Evolutionary conservation across 2,888 invertebrate genomes (phyloP), one percentile per base, ranked within the genome.

Genomic region (Petrophora chlorosata): DNA sequence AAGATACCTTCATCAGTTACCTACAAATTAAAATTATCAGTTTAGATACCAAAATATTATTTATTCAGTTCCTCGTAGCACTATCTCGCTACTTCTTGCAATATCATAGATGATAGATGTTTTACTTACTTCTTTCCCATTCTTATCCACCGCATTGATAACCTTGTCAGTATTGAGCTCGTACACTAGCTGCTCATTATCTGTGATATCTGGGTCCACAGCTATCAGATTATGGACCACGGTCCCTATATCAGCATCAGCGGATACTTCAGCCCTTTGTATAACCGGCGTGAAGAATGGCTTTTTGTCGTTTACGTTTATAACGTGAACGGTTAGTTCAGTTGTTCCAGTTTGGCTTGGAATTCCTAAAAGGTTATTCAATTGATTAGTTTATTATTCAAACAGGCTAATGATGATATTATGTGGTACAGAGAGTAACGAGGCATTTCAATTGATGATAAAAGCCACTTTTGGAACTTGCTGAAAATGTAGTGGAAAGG

Each of bases 251-350:
- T 92, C 85, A 0, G 95, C 95, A 75, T 97, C 96, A 63, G 96
- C 97, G 2, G 96, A 93, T 0, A 95, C 92, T 85, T 96, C 95
- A 0, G 95, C 94, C 53, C 95, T 91, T 73, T 97, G 97, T 5
- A 94, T 94, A 22, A 92, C 77, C 0, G 97, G 97, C 1, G 92
- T 92, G 76, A 98, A 97, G 75, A 93, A 94, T 0, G 98, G 98
- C 49, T 93, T 91, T 76, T 97, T 97, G 73, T 98, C 96, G 77
- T 98, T 98, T 38, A 94, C 95, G 75, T 98, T 97, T 17, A 94
- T 91, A 2, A 98, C 93, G 64, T 93, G 94, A 3, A 98, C 93
- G 23, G 94, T 94, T 0, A 98, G 82, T 0, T 94, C 95, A 0
- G 96, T 93, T 0, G 96, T 96, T 5, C 97, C 97, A 0, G 95